Evolutionary conservation across 2,888 invertebrate genomes (phyloP).

Genomic region (Petrophora chlorosata): DNA sequence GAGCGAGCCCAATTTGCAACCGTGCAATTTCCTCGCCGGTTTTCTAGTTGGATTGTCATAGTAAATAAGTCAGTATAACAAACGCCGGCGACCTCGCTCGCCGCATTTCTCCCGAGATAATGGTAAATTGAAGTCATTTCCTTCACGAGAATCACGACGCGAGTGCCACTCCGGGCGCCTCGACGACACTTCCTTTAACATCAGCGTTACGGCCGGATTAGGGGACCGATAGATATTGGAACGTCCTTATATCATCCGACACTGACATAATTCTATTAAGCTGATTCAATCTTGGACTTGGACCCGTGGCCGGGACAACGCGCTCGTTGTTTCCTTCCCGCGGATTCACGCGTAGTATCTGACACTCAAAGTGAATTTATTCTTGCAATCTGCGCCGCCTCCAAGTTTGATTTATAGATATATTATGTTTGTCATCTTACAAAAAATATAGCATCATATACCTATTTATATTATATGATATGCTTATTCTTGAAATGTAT

Average conservation of each 20-base stretch:
- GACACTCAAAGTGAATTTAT: constrained; percentile 20
- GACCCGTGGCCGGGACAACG: constrained; percentile 12
- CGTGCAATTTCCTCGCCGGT: constrained; percentile 58
- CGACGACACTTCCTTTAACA: constrained; percentile 57
- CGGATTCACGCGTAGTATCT: constrained; percentile 12
- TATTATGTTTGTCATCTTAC: neutral
- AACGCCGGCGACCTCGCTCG: constrained; percentile 52
- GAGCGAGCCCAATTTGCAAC: constrained; percentile 52
- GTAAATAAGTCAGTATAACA: constrained; percentile 60
- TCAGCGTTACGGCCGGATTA: constrained; percentile 61
- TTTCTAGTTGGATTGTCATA: constrained; percentile 61
- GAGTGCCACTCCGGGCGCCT: constrained; percentile 48
- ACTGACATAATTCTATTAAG: constrained; percentile 43
- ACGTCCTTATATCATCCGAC: constrained; percentile 45
- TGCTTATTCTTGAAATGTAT: constrained; percentile 10
- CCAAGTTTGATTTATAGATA: too few relatives aligned
- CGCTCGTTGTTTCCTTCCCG: constrained; percentile 29
- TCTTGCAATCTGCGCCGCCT: neutral
- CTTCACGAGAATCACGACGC: constrained; percentile 57
- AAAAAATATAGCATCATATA: too few relatives aligned
- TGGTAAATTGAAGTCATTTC: constrained; percentile 77
- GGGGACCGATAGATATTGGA: constrained; percentile 49
- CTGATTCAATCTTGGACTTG: constrained; percentile 37
- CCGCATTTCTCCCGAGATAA: constrained; percentile 66
- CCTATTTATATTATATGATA: constrained; percentile 12